Evolutionary conservation across 2,113 vertebrate genomes (phyloP).

Genomic region (Morone saxatilis): DNA sequence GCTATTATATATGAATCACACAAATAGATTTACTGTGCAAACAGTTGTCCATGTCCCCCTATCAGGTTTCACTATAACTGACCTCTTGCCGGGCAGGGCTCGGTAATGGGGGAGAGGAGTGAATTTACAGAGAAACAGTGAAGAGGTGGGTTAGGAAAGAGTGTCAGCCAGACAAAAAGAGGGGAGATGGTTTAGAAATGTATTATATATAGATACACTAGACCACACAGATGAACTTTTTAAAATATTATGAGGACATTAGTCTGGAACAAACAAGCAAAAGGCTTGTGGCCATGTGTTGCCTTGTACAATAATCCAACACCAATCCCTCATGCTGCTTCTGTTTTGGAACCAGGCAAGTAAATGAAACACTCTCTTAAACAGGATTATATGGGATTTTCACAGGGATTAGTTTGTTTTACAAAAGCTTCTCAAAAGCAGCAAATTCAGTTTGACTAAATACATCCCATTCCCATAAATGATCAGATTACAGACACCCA

Average conservation of each 20-base stretch:
- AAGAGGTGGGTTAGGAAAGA: slow-evolving; percentile 4
- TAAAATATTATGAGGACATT: background rate
- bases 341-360: slow-evolving; percentile 17
- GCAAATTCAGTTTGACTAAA: slow-evolving; percentile 52
- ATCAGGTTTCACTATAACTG: slow-evolving; percentile 64
- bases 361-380: slow-evolving; percentile 54
- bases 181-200: background rate
- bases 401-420: slow-evolving; percentile 57
- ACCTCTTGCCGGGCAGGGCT: slow-evolving; percentile 33
- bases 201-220: background rate
- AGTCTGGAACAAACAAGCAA: background rate
- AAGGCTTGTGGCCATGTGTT: slow-evolving; percentile 10
- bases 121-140: no score
- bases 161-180: slow-evolving; percentile 5
- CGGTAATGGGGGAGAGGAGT: background rate
- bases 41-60: slow-evolving; percentile 28
- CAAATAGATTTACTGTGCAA: slow-evolving; percentile 66
- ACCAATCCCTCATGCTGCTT: slow-evolving; percentile 36
- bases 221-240: background rate
- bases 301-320: slow-evolving; percentile 11
- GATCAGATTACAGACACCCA: slow-evolving; percentile 2
- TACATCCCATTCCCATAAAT: slow-evolving; percentile 13
- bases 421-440: slow-evolving; percentile 40
- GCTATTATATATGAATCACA: slow-evolving; percentile 44
- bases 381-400: slow-evolving; percentile 67